Evolutionary conservation across 2,888 invertebrate genomes (phyloP).

Genomic region (Resseliella maxima): DNA sequence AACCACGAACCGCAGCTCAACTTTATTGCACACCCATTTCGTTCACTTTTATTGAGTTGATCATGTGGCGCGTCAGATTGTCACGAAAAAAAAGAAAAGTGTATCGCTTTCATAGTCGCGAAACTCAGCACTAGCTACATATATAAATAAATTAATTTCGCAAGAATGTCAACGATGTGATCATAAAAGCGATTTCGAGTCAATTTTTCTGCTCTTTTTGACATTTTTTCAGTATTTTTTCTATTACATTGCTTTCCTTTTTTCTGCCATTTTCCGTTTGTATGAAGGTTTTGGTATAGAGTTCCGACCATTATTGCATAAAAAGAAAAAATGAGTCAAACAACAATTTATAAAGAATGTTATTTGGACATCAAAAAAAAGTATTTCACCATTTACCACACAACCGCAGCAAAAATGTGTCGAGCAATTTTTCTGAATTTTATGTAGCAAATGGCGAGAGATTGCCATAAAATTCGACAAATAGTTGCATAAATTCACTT

Average conservation of each 20-base stretch:
- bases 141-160: constrained; percentile 21
- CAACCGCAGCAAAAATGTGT: background rate
- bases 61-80: background rate
- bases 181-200: constrained; percentile 25
- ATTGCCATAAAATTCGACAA: background rate
- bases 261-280: too few relatives aligned
- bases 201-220: background rate
- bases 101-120: background rate
- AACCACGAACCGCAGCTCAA: background rate
- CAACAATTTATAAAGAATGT: background rate
- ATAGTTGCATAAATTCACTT: constrained; percentile 16
- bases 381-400: background rate
- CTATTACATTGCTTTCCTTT: too few relatives aligned
- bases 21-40: background rate
- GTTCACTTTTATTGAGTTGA: constrained; percentile 26
- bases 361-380: constrained; percentile 16
- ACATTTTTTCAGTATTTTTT: too few relatives aligned
- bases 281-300: background rate
- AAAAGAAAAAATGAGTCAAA: background rate
- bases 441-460: background rate
- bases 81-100: background rate
- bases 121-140: background rate
- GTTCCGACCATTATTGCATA: background rate
- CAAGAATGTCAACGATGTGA: constrained; percentile 8
- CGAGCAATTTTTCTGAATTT: background rate